A percentile compares a stretch with the other conserved stretches of the same genome.
phyloP scores from a whole-genome alignment of 1,140 invertebrate genomes.

The Homarus americanus region DNA sequence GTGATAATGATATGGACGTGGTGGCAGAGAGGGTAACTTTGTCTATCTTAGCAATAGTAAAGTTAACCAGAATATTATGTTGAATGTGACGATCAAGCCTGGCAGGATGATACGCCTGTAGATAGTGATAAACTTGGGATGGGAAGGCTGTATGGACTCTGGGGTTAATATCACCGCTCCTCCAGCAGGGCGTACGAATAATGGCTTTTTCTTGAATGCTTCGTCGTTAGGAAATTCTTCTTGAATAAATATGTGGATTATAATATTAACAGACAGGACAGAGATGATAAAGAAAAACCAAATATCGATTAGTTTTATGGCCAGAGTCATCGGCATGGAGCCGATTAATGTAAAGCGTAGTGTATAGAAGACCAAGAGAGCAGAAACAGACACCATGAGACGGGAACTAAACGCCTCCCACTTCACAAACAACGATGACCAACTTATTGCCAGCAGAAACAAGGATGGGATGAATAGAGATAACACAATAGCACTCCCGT shows the following conservation, averaged over 20 bases:
- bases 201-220: neutral
- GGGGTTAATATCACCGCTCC: conserved; percentile 1
- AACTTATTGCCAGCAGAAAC: conserved; percentile 19
- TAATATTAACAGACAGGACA: conserved; percentile 19
- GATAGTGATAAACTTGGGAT: neutral
- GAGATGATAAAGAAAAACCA: conserved; percentile 17
- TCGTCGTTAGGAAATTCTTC: neutral
- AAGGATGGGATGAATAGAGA: conserved; percentile 20
- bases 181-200: conserved; percentile 27
- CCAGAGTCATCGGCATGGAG: neutral
- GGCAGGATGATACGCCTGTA: conserved; percentile 33
- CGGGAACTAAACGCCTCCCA: conserved; percentile 21
- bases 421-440: conserved; percentile 7
- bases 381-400: neutral
- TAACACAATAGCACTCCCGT: neutral
- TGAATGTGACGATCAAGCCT: neutral
- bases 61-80: conserved; percentile 20
- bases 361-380: conserved; percentile 17
- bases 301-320: conserved; percentile 24
- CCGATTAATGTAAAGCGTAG: conserved; percentile 5
- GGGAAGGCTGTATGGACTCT: neutral
- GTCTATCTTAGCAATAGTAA: neutral
- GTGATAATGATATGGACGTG: too few species aligned
- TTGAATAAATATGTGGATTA: conserved; percentile 21
- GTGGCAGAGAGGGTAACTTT: too few species aligned